These are phyloP conservation scores for Pseudomyrmex dendroicus DNA, from an alignment of 1,140 invertebrate species.

Conservation along the genomic window DNA sequence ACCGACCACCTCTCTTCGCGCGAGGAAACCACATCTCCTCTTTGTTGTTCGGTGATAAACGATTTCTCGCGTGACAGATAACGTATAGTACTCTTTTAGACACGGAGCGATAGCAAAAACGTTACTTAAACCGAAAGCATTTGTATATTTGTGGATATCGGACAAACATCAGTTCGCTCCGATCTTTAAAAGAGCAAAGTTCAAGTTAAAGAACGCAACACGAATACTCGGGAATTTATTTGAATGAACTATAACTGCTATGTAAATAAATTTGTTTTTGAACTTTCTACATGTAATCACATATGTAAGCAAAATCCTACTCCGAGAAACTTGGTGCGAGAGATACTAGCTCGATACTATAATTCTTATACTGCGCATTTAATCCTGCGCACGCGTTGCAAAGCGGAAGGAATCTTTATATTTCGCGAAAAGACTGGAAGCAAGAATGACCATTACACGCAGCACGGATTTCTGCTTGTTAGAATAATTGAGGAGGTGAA, in stretches of 20 bases:
- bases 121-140: too few relatives aligned
- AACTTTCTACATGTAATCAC: too few relatives aligned
- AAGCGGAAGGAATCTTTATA: constrained; percentile 28
- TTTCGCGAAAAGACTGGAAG: constrained; percentile 18
- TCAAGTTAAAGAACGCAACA: too few relatives aligned
- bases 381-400: background rate
- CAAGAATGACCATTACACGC: constrained; percentile 39
- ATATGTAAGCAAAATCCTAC: too few relatives aligned
- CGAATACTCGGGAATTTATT: background rate
- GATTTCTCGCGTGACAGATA: constrained; percentile 47
- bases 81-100: too few relatives aligned
- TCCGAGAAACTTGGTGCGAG: too few relatives aligned
- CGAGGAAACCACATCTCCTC: constrained; percentile 23
- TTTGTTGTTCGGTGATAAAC: constrained; percentile 21
- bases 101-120: too few relatives aligned
- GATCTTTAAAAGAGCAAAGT: too few relatives aligned
- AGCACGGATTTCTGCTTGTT: constrained; percentile 44
- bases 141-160: too few relatives aligned
- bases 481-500: constrained; percentile 53
- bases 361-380: constrained; percentile 12
- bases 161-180: too few relatives aligned
- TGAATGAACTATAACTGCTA: background rate
- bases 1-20: constrained; percentile 58
- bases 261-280: too few relatives aligned
- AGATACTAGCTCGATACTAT: background rate